Conservation (phyloP, 2,888 invertebrate species). For the Cyclophora punctaria region DNA sequence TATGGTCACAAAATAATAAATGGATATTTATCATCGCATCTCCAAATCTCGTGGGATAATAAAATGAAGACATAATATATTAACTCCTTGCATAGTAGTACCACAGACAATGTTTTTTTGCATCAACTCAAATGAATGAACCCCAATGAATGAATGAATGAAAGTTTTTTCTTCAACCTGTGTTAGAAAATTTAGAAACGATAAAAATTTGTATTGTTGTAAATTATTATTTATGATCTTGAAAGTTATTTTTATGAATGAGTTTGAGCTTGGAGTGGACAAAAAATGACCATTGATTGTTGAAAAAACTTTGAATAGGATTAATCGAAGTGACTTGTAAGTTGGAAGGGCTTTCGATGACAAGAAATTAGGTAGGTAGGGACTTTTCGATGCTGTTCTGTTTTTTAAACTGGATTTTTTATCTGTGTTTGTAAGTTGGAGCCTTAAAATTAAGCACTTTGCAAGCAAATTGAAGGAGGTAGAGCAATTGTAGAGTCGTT, state of each 20-base stretch:
- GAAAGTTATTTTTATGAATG: constrained; percentile 29
- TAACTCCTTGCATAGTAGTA: constrained; percentile 32
- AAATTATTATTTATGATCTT: constrained; percentile 60
- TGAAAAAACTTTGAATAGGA: constrained; percentile 26
- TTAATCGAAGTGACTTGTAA: constrained; percentile 16
- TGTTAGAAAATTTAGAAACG: constrained; percentile 40
- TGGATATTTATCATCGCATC: constrained; percentile 43
- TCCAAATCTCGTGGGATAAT: constrained; percentile 56
- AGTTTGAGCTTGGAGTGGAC: constrained; percentile 10
- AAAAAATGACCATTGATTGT: constrained; percentile 25
- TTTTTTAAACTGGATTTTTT: too few relatives aligned
- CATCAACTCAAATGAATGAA: constrained; percentile 33
- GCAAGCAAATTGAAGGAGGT: too few relatives aligned
- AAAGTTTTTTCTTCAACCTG: constrained; percentile 52
- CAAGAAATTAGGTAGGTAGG: background rate
- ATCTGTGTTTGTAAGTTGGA: too few relatives aligned
- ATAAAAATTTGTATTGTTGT: constrained; percentile 70
- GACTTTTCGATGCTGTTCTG: too few relatives aligned
- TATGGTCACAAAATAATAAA: constrained; percentile 25
- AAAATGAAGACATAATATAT: constrained; percentile 62
- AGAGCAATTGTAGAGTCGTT: too few relatives aligned
- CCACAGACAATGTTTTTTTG: constrained; percentile 35
- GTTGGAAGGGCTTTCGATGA: background rate
- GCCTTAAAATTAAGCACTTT: too few relatives aligned
- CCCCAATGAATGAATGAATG: constrained; percentile 52